Percentiles rank a stretch among this genome's conserved stretches.
Conservation (phyloP, 1,140 invertebrate genomes). For the Xylocopa sonorina region DNA sequence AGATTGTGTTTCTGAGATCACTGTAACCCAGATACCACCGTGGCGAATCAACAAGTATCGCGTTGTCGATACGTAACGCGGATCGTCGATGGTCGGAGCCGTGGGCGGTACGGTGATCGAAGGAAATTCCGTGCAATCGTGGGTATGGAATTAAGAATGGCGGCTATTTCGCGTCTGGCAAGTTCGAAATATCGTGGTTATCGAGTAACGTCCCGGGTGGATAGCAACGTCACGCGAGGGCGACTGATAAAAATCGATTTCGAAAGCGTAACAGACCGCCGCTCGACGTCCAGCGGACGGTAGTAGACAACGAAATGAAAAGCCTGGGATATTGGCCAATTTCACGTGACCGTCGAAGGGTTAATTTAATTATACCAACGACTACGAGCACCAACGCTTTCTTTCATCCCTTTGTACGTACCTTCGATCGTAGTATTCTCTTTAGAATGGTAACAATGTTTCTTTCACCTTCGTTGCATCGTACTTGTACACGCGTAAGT, state of each 20-base stretch:
- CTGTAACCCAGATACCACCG: conserved; percentile 32
- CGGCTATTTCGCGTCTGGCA: neutral
- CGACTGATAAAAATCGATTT: conserved; percentile 3
- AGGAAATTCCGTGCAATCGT: neutral
- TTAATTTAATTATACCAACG: conserved; percentile 14
- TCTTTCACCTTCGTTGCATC: neutral
- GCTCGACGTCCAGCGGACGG: too few relatives aligned
- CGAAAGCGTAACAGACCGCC: neutral
- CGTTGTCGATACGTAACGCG: conserved; percentile 39
- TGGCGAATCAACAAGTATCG: conserved; percentile 50
- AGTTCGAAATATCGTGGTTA: neutral
- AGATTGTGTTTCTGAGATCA: conserved; percentile 40
- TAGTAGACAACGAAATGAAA: neutral
- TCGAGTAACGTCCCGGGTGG: neutral
- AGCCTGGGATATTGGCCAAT: neutral
- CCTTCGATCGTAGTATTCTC: too few relatives aligned
- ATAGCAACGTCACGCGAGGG: neutral
- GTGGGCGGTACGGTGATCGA: neutral
- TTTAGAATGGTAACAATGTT: neutral
- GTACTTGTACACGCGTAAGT: too few relatives aligned
- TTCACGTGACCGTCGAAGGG: neutral
- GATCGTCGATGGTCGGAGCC: neutral
- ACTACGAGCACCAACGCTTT: too few relatives aligned
- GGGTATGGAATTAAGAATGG: conserved; percentile 11
- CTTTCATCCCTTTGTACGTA: too few relatives aligned